Evolutionary conservation across 2,888 invertebrate genomes (phyloP).

Genomic region (Congeria kusceri): DNA sequence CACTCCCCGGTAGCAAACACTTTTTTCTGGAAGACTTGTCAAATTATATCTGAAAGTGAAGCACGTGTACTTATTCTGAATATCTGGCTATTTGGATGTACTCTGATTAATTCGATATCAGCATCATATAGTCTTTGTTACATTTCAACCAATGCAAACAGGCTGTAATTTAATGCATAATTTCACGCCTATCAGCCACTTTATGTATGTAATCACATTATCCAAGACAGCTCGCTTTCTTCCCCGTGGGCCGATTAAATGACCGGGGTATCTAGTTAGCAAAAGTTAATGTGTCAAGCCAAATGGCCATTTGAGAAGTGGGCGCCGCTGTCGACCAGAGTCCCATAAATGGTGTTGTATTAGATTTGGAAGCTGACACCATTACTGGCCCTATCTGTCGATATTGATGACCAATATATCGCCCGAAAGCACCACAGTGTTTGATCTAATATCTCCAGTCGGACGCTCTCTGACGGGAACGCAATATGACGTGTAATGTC

Average conservation of each 20-base stretch:
- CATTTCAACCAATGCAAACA: conserved; percentile 5
- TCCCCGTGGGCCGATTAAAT: conserved; percentile 45
- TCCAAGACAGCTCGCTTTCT: conserved; percentile 12
- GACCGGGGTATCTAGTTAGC: conserved; percentile 36
- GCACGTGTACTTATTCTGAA: too few relatives aligned
- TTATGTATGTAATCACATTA: conserved; percentile 45
- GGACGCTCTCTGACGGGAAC: too few relatives aligned
- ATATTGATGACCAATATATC: conserved; percentile 38
- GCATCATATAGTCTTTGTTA: too few relatives aligned
- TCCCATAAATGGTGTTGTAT: conserved; percentile 45
- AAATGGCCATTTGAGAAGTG: conserved; percentile 51
- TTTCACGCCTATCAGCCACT: conserved; percentile 36
- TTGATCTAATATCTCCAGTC: conserved; percentile 2
- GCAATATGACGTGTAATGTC: too few relatives aligned
- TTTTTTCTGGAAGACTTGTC: too few relatives aligned
- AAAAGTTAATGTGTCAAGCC: conserved; percentile 55
- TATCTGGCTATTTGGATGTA: too few relatives aligned
- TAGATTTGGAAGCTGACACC: conserved; percentile 50
- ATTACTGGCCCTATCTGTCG: conserved; percentile 29
- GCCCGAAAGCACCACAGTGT: not conserved
- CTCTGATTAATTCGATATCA: too few relatives aligned
- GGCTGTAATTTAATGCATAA: conserved; percentile 49
- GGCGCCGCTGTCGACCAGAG: conserved; percentile 12
- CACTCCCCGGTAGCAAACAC: too few relatives aligned
- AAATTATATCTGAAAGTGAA: too few relatives aligned